Evolutionary conservation across 2,797 vertebrate species (phyloP).

Genomic region (Anas bahamensis): DNA sequence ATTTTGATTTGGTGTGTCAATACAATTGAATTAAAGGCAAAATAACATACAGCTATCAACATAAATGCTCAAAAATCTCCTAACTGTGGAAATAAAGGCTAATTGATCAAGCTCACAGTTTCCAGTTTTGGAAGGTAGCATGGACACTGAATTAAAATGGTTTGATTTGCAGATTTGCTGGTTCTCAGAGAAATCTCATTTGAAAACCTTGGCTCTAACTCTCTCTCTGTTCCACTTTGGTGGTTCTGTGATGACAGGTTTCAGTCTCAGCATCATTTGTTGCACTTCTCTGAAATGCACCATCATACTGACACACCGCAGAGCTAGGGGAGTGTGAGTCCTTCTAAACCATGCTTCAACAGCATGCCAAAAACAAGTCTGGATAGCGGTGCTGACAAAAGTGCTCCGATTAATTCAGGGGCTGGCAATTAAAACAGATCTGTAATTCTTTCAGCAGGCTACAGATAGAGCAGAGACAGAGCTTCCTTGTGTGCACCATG

Average conservation of each 20-base stretch:
- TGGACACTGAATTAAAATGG: neutral
- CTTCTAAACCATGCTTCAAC: neutral
- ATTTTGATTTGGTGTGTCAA: neutral
- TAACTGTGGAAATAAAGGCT: neutral
- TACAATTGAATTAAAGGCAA: neutral
- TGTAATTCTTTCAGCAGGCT: neutral
- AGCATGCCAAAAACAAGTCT: neutral
- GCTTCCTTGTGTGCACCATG: neutral
- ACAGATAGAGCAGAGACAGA: neutral
- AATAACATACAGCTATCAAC: neutral
- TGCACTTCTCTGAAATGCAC: neutral
- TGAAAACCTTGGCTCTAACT: neutral
- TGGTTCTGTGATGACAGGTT: rapidly evolving
- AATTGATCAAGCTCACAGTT: neutral
- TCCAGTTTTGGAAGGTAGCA: neutral
- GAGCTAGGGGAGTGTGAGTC: neutral
- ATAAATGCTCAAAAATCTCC: neutral
- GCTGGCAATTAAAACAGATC: neutral
- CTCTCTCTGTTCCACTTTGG: neutral
- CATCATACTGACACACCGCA: neutral
- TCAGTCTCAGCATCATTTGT: neutral
- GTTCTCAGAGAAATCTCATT: neutral
- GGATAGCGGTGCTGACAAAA: neutral
- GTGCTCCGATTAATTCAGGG: neutral
- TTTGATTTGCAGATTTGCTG: neutral